Evolutionary conservation across 2,888 invertebrate genomes (phyloP).

Genomic region (Athripsodes cinereus): DNA sequence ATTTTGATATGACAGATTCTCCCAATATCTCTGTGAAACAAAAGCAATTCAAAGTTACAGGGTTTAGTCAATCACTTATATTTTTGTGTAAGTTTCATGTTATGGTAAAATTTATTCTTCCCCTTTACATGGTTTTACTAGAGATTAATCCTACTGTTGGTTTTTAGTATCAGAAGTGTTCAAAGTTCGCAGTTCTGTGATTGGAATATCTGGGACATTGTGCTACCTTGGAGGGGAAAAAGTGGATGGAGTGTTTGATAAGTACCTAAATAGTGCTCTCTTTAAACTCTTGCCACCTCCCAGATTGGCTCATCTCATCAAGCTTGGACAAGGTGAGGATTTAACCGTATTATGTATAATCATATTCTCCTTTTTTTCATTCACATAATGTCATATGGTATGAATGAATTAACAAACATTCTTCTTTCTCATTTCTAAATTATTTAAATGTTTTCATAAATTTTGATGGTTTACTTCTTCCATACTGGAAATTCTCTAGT

Average conservation of each 20-base stretch:
- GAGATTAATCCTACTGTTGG: too few relatives aligned
- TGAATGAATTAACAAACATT: too few relatives aligned
- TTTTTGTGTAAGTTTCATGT: conserved; percentile 42
- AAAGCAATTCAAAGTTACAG: conserved; percentile 33
- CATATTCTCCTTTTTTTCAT: too few relatives aligned
- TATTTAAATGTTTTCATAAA: too few relatives aligned
- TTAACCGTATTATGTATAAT: too few relatives aligned
- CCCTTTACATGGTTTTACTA: too few relatives aligned
- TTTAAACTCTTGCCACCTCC: conserved; percentile 44
- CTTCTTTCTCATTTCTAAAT: too few relatives aligned
- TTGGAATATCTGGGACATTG: conserved; percentile 45
- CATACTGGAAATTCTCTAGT: too few relatives aligned
- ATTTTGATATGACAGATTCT: conserved; percentile 34
- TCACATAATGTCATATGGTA: too few relatives aligned
- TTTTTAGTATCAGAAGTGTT: conserved; percentile 53
- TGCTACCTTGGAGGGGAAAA: conserved; percentile 40
- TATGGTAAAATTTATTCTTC: too few relatives aligned
- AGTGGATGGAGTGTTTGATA: conserved; percentile 42
- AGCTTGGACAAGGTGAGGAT: conserved; percentile 55
- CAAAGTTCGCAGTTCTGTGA: conserved; percentile 40
- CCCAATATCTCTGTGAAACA: conserved; percentile 27
- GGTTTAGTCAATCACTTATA: conserved; percentile 43
- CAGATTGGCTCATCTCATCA: conserved; percentile 52
- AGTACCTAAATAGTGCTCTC: conserved; percentile 38
- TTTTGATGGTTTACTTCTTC: too few relatives aligned